phyloP scores from a whole-genome alignment of 1,140 invertebrate species.

The Drosophila punjabiensis region DNA sequence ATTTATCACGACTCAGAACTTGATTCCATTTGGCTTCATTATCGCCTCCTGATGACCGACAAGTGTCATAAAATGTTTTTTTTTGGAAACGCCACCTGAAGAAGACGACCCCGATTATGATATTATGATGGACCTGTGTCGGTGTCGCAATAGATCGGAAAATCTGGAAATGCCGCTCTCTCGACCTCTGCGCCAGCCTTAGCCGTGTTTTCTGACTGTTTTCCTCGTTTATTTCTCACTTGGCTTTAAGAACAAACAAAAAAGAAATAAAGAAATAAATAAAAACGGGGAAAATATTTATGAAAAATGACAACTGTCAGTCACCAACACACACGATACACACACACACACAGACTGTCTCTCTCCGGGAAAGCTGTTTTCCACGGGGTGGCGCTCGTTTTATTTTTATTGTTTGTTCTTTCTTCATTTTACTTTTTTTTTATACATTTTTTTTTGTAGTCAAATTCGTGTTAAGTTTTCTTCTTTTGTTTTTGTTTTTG shows the following conservation, averaged over 20 bases:
- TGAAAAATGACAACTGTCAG: slow-evolving; percentile 78
- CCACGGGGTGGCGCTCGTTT: slow-evolving; percentile 58
- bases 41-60: slow-evolving; percentile 27
- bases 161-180: slow-evolving; percentile 4
- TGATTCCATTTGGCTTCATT: slow-evolving; percentile 23
- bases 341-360: background rate
- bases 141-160: slow-evolving; percentile 10
- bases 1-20: slow-evolving; percentile 15
- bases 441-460: slow-evolving; percentile 16
- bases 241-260: slow-evolving; percentile 42
- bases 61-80: slow-evolving; percentile 16
- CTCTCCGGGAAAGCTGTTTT: slow-evolving; percentile 7
- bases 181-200: background rate
- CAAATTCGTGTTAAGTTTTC: slow-evolving; percentile 20
- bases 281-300: slow-evolving; percentile 59
- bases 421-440: background rate
- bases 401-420: slow-evolving; percentile 58
- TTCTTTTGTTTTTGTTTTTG: slow-evolving; percentile 23
- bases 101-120: slow-evolving; percentile 8
- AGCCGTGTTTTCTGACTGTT: slow-evolving; percentile 8
- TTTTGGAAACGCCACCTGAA: slow-evolving; percentile 14
- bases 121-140: slow-evolving; percentile 9
- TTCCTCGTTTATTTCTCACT: slow-evolving; percentile 30
- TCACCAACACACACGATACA: slow-evolving; percentile 30
- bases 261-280: background rate